phyloP scores from a whole-genome alignment of 2,888 invertebrate species.

The Drosophila mayaguana region DNA sequence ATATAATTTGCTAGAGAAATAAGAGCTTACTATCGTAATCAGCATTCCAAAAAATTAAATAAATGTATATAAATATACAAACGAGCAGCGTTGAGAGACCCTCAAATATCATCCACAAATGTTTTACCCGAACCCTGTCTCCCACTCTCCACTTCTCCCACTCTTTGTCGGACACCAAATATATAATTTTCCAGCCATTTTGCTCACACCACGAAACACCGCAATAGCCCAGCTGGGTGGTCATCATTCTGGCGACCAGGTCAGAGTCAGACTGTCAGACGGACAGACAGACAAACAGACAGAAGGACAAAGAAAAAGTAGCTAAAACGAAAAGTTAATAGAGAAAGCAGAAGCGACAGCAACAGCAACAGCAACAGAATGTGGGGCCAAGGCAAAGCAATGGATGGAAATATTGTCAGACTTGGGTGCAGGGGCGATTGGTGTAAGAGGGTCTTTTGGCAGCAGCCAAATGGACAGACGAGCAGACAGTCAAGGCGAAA shows the following conservation, averaged over 20 bases:
- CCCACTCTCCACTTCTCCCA: neutral
- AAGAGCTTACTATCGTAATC: constrained; percentile 17
- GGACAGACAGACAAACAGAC: constrained; percentile 25
- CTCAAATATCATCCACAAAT: constrained; percentile 50
- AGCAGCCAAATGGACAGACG: constrained; percentile 49
- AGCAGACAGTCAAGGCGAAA: constrained; percentile 77
- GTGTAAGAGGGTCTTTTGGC: constrained; percentile 43
- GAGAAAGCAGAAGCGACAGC: constrained; percentile 75
- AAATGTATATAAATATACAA: constrained; percentile 38
- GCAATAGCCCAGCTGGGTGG: constrained; percentile 47
- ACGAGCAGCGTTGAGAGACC: constrained; percentile 31
- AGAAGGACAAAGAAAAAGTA: constrained; percentile 75
- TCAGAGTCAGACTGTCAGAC: constrained; percentile 62
- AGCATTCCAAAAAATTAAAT: constrained; percentile 25
- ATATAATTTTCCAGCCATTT: constrained; percentile 60
- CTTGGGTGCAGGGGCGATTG: neutral
- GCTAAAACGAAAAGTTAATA: constrained; percentile 80
- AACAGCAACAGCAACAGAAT: constrained; percentile 69
- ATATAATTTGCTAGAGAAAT: constrained; percentile 12
- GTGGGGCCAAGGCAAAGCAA: constrained; percentile 73
- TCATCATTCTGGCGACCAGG: constrained; percentile 75
- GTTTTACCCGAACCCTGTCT: constrained; percentile 7
- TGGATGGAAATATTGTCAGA: constrained; percentile 11
- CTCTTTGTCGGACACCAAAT: neutral
- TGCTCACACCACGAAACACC: constrained; percentile 37